Conservation (phyloP, 2,888 invertebrate species). For the Keiferia lycopersicella region DNA sequence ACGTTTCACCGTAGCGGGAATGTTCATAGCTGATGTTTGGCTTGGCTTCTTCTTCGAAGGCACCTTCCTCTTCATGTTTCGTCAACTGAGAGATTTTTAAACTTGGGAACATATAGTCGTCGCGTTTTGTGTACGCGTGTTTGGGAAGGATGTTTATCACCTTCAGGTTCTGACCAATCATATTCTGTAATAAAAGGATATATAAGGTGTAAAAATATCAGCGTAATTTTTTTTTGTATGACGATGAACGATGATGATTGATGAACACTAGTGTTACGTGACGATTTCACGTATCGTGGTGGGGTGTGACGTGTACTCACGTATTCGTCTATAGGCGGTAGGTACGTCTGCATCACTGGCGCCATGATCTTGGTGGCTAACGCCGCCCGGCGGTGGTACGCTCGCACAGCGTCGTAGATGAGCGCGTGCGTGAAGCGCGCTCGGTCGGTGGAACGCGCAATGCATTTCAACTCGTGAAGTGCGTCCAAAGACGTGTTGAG, state of each 20-base stretch:
- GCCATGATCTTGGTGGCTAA: conserved; percentile 35
- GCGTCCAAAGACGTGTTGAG: conserved; percentile 65
- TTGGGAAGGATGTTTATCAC: conserved; percentile 52
- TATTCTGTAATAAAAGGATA: conserved; percentile 53
- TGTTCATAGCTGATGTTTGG: too few relatives aligned
- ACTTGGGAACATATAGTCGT: not conserved
- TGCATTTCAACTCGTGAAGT: conserved; percentile 57
- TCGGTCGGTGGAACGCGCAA: conserved; percentile 57
- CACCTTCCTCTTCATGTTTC: not conserved
- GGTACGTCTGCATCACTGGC: conserved; percentile 54
- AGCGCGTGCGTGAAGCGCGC: conserved; percentile 45
- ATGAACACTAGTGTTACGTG: too few relatives aligned
- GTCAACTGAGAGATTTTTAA: not conserved
- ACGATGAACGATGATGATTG: too few relatives aligned
- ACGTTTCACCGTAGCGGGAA: too few relatives aligned
- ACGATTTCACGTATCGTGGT: not conserved
- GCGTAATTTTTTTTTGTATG: not conserved
- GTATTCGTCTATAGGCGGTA: conserved; percentile 52
- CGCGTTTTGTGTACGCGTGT: conserved; percentile 31
- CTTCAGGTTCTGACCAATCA: conserved; percentile 63
- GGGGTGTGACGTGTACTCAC: not conserved
- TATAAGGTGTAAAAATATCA: not conserved
- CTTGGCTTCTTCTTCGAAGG: not conserved
- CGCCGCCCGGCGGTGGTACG: conserved; percentile 51
- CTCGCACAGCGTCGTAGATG: conserved; percentile 58